Evolutionary conservation across 2,113 vertebrate genomes (phyloP).

Genomic region (Formicarius rufipectus): DNA sequence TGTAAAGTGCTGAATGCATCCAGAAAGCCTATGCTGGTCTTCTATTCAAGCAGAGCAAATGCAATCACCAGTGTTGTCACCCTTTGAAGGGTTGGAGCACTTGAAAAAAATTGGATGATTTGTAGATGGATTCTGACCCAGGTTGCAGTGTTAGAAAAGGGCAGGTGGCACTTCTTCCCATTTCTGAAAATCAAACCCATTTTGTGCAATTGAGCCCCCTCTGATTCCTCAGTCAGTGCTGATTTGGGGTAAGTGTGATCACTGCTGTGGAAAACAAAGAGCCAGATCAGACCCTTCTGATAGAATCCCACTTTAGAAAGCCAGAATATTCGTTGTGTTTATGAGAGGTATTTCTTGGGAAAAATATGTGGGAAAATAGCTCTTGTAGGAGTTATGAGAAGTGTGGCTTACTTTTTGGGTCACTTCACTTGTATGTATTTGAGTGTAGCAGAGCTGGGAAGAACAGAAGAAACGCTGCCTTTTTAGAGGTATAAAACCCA

Average conservation of each 20-base stretch:
- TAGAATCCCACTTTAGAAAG: background rate
- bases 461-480: conserved; percentile 28
- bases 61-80: conserved; percentile 1
- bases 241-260: background rate
- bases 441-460: conserved; percentile 31
- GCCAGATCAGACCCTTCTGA: background rate
- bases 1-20: background rate
- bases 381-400: conserved; percentile 9
- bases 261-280: background rate
- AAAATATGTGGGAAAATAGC: background rate
- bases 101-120: background rate
- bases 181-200: conserved; percentile 17
- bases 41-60: conserved; percentile 39
- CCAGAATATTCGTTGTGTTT: background rate
- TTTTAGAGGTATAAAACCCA: conserved; percentile 59
- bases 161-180: background rate
- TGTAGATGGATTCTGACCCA: conserved; percentile 5
- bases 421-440: conserved; percentile 34
- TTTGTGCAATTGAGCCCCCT: background rate
- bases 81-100: background rate
- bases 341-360: background rate
- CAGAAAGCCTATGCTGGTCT: background rate
- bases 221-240: background rate
- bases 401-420: conserved; percentile 36
- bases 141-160: background rate